Conservation (phyloP, 2,888 invertebrate genomes). For the Zaprionus lineosus region DNA sequence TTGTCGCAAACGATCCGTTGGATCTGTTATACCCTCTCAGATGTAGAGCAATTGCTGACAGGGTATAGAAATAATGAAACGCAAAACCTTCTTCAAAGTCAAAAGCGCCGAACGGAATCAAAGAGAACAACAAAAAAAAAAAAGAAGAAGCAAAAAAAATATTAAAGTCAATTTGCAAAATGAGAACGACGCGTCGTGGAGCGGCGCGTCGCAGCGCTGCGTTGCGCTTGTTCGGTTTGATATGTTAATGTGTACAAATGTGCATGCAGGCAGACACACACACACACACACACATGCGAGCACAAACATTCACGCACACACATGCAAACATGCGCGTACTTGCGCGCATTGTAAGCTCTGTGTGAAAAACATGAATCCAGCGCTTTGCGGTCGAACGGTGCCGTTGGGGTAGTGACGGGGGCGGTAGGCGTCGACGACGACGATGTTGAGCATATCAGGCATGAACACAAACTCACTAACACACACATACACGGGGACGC, state of each 20-base stretch:
- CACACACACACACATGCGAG: constrained; percentile 2
- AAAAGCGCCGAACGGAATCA: constrained; percentile 38
- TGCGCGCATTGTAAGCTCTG: constrained; percentile 69
- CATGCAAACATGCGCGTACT: constrained; percentile 1
- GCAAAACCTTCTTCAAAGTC: constrained; percentile 46
- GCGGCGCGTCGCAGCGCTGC: constrained; percentile 24
- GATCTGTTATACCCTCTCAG: too few species aligned
- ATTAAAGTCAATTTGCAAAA: constrained; percentile 80
- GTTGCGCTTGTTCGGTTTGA: constrained; percentile 66
- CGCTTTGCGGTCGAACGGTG: constrained; percentile 71
- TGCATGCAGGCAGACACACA: constrained; percentile 29
- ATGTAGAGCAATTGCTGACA: too few species aligned
- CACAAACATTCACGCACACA: background rate
- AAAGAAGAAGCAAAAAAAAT: constrained; percentile 37
- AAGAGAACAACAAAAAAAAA: constrained; percentile 21
- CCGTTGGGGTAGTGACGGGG: constrained; percentile 16
- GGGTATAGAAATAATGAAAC: constrained; percentile 32
- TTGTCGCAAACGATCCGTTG: too few species aligned
- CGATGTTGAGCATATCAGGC: constrained; percentile 56
- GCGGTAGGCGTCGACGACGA: constrained; percentile 25
- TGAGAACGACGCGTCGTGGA: constrained; percentile 60
- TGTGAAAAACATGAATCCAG: constrained; percentile 80
- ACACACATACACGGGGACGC: constrained; percentile 22
- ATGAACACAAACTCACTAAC: constrained; percentile 39
- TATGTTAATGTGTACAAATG: constrained; percentile 77